phyloP scores from a whole-genome alignment of 1,140 invertebrate genomes.

The Telenomus remus region DNA sequence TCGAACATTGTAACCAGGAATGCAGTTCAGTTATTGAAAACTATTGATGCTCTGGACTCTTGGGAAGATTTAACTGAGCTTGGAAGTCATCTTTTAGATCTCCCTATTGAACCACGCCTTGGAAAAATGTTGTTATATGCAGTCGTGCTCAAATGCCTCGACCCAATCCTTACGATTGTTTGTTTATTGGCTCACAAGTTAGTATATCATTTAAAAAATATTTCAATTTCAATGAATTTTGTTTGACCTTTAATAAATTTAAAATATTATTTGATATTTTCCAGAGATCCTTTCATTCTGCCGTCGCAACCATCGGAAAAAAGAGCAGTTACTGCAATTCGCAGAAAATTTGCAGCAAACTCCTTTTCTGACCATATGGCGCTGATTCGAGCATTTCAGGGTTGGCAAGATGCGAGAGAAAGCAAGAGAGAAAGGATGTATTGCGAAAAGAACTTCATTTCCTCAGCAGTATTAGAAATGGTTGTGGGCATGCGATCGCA shows the following conservation, averaged over 20 bases:
- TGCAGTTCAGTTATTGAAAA: slow-evolving; percentile 86
- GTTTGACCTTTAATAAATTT: background rate
- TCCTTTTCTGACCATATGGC: slow-evolving; percentile 95
- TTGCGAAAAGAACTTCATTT: slow-evolving; percentile 88
- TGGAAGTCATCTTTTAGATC: slow-evolving; percentile 84
- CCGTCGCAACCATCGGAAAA: slow-evolving; percentile 82
- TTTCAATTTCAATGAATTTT: background rate
- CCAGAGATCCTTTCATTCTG: slow-evolving; percentile 86
- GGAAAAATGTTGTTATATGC: slow-evolving; percentile 95
- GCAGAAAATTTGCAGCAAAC: slow-evolving; percentile 83
- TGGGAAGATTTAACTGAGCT: slow-evolving; percentile 90
- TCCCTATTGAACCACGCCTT: slow-evolving; percentile 92
- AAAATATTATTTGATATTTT: slow-evolving; percentile 4
- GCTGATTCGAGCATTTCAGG: slow-evolving; percentile 89
- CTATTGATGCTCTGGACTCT: slow-evolving; percentile 88
- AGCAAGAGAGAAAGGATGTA: slow-evolving; percentile 84
- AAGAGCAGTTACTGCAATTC: slow-evolving; percentile 77
- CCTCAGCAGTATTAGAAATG: slow-evolving; percentile 90
- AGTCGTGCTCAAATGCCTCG: slow-evolving; percentile 93
- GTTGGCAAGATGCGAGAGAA: slow-evolving; percentile 82
- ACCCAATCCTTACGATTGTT: slow-evolving; percentile 95
- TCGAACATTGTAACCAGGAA: slow-evolving; percentile 83
- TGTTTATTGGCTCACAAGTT: slow-evolving; percentile 89
- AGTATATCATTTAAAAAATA: slow-evolving; percentile 8
- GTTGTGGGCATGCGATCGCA: slow-evolving; percentile 85